Evolutionary conservation across 2,113 vertebrate genomes (phyloP).

Genomic region (Isichthys henryi): DNA sequence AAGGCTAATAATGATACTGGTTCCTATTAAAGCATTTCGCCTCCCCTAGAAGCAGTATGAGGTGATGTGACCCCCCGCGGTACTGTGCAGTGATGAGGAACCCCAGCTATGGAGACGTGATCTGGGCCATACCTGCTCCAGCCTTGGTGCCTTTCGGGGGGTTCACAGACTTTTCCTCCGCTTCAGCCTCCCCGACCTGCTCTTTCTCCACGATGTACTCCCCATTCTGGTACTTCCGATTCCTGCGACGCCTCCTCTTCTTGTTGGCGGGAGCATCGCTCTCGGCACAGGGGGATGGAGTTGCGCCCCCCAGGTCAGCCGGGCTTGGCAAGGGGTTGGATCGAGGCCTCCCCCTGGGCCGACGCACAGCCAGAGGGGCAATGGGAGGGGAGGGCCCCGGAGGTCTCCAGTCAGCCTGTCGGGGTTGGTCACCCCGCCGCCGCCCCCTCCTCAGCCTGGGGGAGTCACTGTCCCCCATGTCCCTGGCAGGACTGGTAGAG

Average conservation of each 20-base stretch:
- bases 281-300: constrained; percentile 22
- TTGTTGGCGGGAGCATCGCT: constrained; percentile 59
- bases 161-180: constrained; percentile 44
- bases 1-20: not conserved
- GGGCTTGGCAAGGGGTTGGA: constrained; percentile 51
- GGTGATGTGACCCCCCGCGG: not conserved
- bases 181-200: constrained; percentile 61
- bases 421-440: constrained; percentile 56
- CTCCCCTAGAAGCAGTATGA: not conserved
- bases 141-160: constrained; percentile 58
- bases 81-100: not conserved
- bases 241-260: constrained; percentile 83
- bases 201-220: constrained; percentile 84
- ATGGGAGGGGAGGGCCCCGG: constrained; percentile 47
- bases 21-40: not conserved
- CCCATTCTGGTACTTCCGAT: constrained; percentile 85
- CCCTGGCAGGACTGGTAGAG: constrained; percentile 25
- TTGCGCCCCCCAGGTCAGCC: constrained; percentile 36
- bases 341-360: constrained; percentile 62
- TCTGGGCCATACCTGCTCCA: constrained; percentile 54
- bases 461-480: constrained; percentile 38
- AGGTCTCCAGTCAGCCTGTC: constrained; percentile 60
- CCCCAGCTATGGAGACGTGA: not conserved
- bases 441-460: constrained; percentile 58
- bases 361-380: constrained; percentile 39